phyloP scores from a whole-genome alignment of 2,888 invertebrate genomes.

The Dysmachus trigonus region DNA sequence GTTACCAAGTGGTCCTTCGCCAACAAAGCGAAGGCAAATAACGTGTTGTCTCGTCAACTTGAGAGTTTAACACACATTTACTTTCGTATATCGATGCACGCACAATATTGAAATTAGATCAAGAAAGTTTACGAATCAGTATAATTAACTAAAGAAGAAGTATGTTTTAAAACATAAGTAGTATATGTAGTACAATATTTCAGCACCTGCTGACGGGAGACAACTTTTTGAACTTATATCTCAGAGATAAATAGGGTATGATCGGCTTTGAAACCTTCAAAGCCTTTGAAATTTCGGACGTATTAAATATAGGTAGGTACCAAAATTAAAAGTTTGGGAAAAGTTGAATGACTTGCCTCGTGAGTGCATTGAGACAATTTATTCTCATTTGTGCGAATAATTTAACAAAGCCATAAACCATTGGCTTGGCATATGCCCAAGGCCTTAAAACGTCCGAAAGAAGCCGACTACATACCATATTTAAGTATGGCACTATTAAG shows the following conservation, averaged over 20 bases:
- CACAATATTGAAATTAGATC: neutral
- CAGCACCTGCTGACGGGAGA: neutral
- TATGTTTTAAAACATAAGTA: neutral
- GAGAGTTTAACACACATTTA: neutral
- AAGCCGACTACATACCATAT: neutral
- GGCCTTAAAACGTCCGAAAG: neutral
- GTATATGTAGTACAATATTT: neutral
- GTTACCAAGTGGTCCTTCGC: neutral
- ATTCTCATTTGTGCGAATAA: neutral
- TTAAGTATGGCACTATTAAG: neutral
- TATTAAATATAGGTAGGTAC: neutral
- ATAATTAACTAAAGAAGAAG: neutral
- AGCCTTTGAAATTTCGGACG: neutral
- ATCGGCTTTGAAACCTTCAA: neutral
- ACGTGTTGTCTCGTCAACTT: neutral
- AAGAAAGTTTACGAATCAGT: neutral
- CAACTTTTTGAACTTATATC: neutral
- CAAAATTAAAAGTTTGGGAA: neutral
- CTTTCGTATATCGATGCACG: neutral
- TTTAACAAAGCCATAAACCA: neutral
- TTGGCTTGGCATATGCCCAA: neutral
- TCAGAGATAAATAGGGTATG: neutral
- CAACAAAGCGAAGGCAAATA: neutral
- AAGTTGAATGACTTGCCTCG: neutral
- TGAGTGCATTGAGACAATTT: neutral